A percentile compares a stretch with the other conserved stretches of the same genome.
Evolutionary conservation across 1,140 invertebrate genomes (phyloP).

Genomic region (Bombus turneri): DNA sequence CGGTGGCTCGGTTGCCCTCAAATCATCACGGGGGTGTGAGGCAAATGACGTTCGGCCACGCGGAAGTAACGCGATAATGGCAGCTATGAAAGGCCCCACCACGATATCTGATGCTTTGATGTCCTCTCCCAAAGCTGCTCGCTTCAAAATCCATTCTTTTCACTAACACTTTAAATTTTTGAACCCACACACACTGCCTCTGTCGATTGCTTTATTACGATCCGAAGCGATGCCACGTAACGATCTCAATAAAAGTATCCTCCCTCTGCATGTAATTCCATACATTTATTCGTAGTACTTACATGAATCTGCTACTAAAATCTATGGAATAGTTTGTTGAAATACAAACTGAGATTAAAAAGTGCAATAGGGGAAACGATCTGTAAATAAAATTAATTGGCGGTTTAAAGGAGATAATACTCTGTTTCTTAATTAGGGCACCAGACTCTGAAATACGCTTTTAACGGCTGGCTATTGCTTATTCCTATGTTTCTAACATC

Average conservation of each 20-base stretch:
- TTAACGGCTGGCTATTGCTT: neutral
- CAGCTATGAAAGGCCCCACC: conserved; percentile 73
- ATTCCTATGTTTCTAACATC: neutral
- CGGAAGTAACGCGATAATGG: conserved; percentile 79
- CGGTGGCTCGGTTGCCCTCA: conserved; percentile 77
- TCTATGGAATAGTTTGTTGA: neutral
- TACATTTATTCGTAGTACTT: neutral
- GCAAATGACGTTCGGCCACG: conserved; percentile 76
- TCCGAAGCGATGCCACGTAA: neutral
- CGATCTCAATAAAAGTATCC: conserved; percentile 20
- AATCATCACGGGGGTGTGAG: conserved; percentile 78
- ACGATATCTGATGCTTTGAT: conserved; percentile 78
- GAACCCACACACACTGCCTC: neutral
- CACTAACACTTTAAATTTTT: conserved; percentile 51
- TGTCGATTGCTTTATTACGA: conserved; percentile 33
- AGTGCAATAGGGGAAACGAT: neutral
- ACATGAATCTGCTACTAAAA: neutral
- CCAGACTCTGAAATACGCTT: neutral
- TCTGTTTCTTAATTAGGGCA: neutral
- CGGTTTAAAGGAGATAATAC: neutral
- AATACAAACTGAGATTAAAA: conserved; percentile 2
- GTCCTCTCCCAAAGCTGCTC: conserved; percentile 61
- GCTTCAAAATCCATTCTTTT: conserved; percentile 51
- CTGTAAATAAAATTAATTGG: neutral
- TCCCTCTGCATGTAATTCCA: conserved; percentile 6